Percentiles rank a stretch among this genome's conserved stretches.
Evolutionary conservation across 1,140 invertebrate species (phyloP).

Genomic region (Drosophila funebris): DNA sequence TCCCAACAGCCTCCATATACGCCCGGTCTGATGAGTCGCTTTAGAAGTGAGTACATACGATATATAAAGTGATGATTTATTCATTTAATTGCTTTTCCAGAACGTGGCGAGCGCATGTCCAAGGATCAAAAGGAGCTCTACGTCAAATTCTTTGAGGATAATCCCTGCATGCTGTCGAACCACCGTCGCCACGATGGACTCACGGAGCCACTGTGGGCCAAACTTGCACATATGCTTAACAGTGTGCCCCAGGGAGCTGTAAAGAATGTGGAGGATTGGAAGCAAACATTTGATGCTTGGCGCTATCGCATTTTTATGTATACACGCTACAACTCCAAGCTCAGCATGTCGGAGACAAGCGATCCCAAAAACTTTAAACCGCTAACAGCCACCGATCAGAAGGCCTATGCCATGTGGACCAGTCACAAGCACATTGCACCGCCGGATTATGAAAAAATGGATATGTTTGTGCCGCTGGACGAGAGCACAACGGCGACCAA

Average conservation of each 20-base stretch:
- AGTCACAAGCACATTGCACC: slow-evolving; percentile 75
- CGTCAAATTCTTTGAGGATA: slow-evolving; percentile 80
- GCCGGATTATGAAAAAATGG: slow-evolving; percentile 76
- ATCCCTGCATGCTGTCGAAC: slow-evolving; percentile 78
- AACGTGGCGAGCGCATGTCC: slow-evolving; percentile 78
- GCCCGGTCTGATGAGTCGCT: slow-evolving; percentile 74
- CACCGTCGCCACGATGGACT: slow-evolving; percentile 76
- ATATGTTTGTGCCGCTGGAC: slow-evolving; percentile 72
- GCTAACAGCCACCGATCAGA: slow-evolving; percentile 75
- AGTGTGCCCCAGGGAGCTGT: slow-evolving; percentile 78
- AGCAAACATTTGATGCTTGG: slow-evolving; percentile 80
- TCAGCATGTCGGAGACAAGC: slow-evolving; percentile 73
- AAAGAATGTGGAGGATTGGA: slow-evolving; percentile 81
- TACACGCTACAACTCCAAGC: slow-evolving; percentile 77
- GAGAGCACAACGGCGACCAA: slow-evolving; percentile 64
- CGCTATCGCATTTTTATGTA: slow-evolving; percentile 82
- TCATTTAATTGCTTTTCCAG: slow-evolving; percentile 37
- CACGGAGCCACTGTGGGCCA: slow-evolving; percentile 73
- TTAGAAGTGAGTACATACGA: slow-evolving; percentile 64
- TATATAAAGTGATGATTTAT: neutral
- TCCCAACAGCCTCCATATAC: slow-evolving; percentile 67
- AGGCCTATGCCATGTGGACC: slow-evolving; percentile 81
- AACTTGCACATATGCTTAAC: slow-evolving; percentile 69
- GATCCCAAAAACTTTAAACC: slow-evolving; percentile 80
- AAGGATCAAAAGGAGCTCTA: slow-evolving; percentile 81